Conservation (phyloP, 35 echinoderm and acorn worm genomes). For the Patiria miniata region DNA sequence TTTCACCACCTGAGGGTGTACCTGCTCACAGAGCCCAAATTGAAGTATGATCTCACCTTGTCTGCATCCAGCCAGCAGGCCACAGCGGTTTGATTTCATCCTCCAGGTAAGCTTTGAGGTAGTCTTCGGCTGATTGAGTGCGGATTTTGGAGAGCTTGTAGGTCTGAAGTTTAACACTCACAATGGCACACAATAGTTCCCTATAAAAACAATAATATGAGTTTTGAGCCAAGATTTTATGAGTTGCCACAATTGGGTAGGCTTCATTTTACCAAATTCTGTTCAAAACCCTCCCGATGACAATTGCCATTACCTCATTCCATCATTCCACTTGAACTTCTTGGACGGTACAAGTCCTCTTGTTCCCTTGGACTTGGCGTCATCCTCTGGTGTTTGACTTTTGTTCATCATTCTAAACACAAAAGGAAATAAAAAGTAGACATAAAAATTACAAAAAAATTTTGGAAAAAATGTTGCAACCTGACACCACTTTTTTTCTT, state of each 20-base stretch:
- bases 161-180: constrained; percentile 82
- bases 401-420: constrained; percentile 10
- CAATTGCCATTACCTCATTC: constrained; percentile 30
- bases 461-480: too few relatives aligned
- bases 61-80: constrained; percentile 92
- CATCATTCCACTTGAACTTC: constrained; percentile 46
- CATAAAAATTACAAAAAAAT: not conserved
- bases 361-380: constrained; percentile 31
- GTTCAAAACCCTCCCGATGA: too few relatives aligned
- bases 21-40: not conserved
- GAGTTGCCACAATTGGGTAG: too few relatives aligned
- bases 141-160: constrained; percentile 86
- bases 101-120: constrained; percentile 84
- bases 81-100: constrained; percentile 85
- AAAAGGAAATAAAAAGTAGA: not conserved
- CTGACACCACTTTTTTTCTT: too few relatives aligned
- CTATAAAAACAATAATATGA: constrained; percentile 58
- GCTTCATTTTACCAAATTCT: too few relatives aligned
- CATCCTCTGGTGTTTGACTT: constrained; percentile 25
- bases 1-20: too few relatives aligned
- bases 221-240: too few relatives aligned
- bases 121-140: constrained; percentile 92
- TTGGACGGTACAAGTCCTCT: constrained; percentile 25
- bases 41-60: constrained; percentile 61
- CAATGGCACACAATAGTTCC: constrained; percentile 80